Base-by-base conservation (phyloP, 1,140 invertebrate species). In the Lethrus apterus region DNA sequence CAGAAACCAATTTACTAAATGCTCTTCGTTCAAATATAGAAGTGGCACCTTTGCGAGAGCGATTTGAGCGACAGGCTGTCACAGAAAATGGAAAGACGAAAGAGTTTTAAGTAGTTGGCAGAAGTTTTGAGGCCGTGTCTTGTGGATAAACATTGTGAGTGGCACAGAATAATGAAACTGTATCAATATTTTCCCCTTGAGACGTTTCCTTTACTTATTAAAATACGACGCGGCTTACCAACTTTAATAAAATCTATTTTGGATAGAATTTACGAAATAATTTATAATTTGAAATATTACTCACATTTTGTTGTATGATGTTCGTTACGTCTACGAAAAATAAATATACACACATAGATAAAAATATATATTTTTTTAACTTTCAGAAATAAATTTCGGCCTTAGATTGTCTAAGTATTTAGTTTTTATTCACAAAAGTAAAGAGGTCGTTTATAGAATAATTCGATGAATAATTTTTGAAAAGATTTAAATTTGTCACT, bases 41-140 rank as follows among this genome's bases (percentile, higher is more conserved):
- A 26, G n/a, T 7, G 23, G n/a, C 23, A 26, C 5, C 23, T 26
- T 26, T n/a, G 38, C 23, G 38, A 26, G 20, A 29, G 38, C 21
- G 56, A 57, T 60, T 63, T 63, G 61, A 63, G 61, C 59, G 61
- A 63, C 61, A 63, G 59, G 43, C 59, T 63, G 61, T 63, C 61
- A 63, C 48, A 53, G 51, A 51, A 56, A 60, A 59, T 63, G 60
- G 59, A 56, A 63, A 61, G 61, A 57, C 61, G 61, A 61, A 63
- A 63, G 61, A 63, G 61, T 63, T 63, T 63, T 63, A 63, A 63
- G 61, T 61, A 63, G 59, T 63, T 63, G 50, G 60, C 55, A 57
- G 55, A 62, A 62, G 58, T 62, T 62, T 62, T 44, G 54, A 55
- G 51, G 48, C 50, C 52, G 31, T 29, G 55, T 58, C 54, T 50